Evolutionary conservation across 2,888 invertebrate species (phyloP).

Genomic region (Euzophera pinguis): DNA sequence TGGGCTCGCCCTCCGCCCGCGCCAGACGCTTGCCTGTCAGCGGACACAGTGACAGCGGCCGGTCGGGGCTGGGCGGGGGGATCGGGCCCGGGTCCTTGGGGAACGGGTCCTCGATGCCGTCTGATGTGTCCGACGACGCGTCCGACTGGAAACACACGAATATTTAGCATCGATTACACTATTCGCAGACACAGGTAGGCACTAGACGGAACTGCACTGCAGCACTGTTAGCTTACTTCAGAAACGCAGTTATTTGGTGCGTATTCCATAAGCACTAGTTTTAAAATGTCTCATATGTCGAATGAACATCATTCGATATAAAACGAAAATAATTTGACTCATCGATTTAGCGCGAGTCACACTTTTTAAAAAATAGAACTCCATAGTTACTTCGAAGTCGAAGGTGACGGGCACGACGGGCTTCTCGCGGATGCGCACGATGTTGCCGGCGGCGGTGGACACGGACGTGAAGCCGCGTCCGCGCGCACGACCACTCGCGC

Average conservation of each 20-base stretch:
- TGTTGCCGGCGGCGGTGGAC: constrained; percentile 57
- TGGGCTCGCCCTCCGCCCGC: constrained; percentile 82
- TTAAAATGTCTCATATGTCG: no score
- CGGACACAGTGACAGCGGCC: constrained; percentile 84
- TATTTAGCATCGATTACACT: no score
- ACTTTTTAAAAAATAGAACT: no score
- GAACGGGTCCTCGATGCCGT: constrained; percentile 83
- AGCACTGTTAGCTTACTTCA: no score
- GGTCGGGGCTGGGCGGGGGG: constrained; percentile 81
- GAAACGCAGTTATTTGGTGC: no score
- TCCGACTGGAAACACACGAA: no score
- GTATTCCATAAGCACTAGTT: no score
- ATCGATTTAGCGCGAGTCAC: no score
- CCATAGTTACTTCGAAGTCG: constrained; percentile 48
- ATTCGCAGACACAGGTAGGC: no score
- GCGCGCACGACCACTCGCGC: constrained; percentile 42
- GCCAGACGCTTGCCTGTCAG: constrained; percentile 61
- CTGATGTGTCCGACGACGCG: constrained; percentile 74
- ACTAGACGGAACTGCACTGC: no score
- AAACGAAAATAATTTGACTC: no score
- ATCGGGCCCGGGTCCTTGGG: constrained; percentile 69
- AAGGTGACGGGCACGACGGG: constrained; percentile 33
- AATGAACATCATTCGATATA: no score
- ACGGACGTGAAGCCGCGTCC: constrained; percentile 53
- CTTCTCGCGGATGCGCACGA: constrained; percentile 61